Evolutionary conservation across 2,113 vertebrate species (phyloP).

Genomic region (Hystrix cristata): DNA sequence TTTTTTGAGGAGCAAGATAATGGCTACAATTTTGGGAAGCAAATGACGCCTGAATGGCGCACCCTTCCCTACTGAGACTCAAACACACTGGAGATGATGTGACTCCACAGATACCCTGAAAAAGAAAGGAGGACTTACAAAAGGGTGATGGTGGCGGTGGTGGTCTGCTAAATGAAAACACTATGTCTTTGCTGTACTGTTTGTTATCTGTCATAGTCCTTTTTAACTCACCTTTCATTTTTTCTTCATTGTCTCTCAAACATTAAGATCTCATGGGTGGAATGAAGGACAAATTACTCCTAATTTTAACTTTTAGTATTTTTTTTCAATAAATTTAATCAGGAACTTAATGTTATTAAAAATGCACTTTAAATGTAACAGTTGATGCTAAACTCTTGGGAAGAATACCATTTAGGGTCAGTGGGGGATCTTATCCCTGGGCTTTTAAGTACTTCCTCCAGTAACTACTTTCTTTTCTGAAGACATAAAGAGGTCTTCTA

Average conservation of each 20-base stretch:
- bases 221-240: background rate
- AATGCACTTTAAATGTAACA: background rate
- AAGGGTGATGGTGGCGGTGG: background rate
- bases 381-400: background rate
- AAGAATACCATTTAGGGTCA: background rate
- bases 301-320: background rate
- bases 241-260: background rate
- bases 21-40: background rate
- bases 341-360: conserved; percentile 15
- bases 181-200: background rate
- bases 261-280: background rate
- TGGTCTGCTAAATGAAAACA: background rate
- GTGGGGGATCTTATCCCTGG: background rate
- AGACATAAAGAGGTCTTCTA: background rate
- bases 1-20: background rate
- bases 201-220: background rate
- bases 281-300: background rate
- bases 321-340: background rate
- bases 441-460: background rate
- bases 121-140: background rate
- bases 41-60: background rate
- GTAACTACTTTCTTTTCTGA: background rate
- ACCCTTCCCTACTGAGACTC: background rate
- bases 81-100: background rate
- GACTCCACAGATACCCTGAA: background rate